These are phyloP conservation scores for Phataginus tricuspis DNA, from an alignment of 2,797 vertebrate genomes.

Conservation along the genomic window DNA sequence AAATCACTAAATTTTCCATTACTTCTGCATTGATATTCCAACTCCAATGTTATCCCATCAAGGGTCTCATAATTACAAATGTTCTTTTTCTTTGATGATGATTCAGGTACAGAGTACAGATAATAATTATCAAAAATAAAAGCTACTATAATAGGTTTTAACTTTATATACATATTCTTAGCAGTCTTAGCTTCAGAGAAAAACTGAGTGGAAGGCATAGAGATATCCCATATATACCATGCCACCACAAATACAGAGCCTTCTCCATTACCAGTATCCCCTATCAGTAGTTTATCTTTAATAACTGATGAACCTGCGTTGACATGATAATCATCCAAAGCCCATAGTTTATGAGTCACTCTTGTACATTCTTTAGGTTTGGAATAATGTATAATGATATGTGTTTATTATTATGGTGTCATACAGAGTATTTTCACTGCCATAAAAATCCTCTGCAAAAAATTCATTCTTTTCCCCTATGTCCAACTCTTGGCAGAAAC, in stretches of 20 bases:
- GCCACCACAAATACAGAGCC: neutral
- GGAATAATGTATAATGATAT: neutral
- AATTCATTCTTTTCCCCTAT: neutral
- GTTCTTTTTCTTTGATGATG: neutral
- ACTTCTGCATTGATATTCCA: neutral
- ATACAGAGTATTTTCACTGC: neutral
- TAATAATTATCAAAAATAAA: neutral
- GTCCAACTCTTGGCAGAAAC: neutral
- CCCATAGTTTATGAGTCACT: neutral
- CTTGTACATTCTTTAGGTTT: neutral
- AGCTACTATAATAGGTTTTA: neutral
- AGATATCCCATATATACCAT: neutral
- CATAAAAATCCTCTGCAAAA: neutral
- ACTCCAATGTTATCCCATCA: neutral
- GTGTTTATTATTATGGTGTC: neutral
- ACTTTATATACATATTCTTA: neutral
- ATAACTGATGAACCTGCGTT: neutral
- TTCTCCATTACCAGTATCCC: neutral
- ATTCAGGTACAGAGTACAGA: neutral
- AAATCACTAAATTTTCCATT: neutral
- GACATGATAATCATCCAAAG: neutral
- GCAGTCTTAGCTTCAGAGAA: neutral
- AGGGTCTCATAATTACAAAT: neutral
- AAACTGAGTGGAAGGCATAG: neutral
- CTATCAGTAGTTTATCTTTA: neutral